A percentile compares a stretch with the other conserved stretches of the same genome.
phyloP scores from a whole-genome alignment of 2,113 vertebrate genomes.

The Axis porcinus region DNA sequence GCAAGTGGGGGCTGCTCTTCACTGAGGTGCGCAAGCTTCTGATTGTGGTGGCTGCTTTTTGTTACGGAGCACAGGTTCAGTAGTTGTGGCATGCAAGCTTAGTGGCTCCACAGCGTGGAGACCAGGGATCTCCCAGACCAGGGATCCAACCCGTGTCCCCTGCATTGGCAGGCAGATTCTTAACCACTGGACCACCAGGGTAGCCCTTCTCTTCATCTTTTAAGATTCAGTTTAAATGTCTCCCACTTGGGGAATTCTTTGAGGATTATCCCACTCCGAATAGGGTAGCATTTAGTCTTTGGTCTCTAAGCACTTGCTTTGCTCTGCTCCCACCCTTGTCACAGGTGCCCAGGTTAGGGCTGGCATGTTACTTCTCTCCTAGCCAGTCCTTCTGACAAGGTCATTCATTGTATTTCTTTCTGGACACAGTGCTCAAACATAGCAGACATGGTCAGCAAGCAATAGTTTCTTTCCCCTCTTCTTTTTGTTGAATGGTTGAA shows the following conservation, averaged over 20 bases:
- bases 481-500: neutral
- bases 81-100: neutral
- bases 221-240: neutral
- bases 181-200: neutral
- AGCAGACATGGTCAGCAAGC: neutral
- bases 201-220: neutral
- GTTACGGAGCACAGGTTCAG: neutral
- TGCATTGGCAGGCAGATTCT: neutral
- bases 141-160: accelerated
- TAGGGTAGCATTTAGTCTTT: neutral
- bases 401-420: neutral
- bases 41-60: neutral
- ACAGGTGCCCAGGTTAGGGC: neutral
- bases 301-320: neutral
- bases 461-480: neutral
- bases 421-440: neutral
- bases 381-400: neutral
- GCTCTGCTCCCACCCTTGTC: neutral
- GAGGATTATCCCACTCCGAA: neutral
- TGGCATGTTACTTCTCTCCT: neutral
- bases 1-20: neutral
- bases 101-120: neutral
- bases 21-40: neutral
- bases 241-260: neutral
- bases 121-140: neutral